Evolutionary conservation across 2,797 vertebrate genomes (phyloP), one percentile per base, ranked within the genome.

Genomic region (Numenius phaeopus): DNA sequence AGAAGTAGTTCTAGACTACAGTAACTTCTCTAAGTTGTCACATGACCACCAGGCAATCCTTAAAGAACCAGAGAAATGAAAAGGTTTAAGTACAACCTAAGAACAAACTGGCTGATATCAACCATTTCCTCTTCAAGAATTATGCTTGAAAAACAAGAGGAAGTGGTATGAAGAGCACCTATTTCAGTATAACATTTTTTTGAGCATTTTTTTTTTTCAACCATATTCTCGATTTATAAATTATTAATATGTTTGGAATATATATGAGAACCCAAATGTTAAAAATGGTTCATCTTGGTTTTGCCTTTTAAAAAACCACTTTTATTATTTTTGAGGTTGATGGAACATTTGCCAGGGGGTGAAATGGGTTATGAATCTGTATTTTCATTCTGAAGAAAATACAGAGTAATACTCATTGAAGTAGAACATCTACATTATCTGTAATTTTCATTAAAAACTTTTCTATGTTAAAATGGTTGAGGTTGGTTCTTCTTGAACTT

Each of bases 301-400:
- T 79, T 81, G 7, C 18, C 14, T 57, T 72, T 64, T 21, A 40
- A 47, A 64, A 26, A 0, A 0, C 2, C 5, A 10, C 5, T 44
- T 65, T 14, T 64, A 13, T 72, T 46, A 44, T 46, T 71, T 61
- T 54, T 70, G 40, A 78, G 15, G 14, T 20, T 75, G 50, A 87
- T 16, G 14, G 32, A 83, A 70, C 7, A 27, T 12, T 73, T 90
- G 20, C 37, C 47, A 67, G 83, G 34, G 44, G 30, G 9, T 3
- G 73, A 71, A 86, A 47, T 44, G 40, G 16, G 26, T 50, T 79
- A 69, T 69, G 23, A 79, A 83, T 61, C 29, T 55, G 40, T 49
- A 11, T 80, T 87, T 69, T 75, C 10, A 32, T 92, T 81, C 64
- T 27, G 19, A 66, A 55, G 32, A 87, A 69, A 81, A 79, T 57